phyloP scores from a whole-genome alignment of 2,888 invertebrate species.

The Helobdella robusta region DNA sequence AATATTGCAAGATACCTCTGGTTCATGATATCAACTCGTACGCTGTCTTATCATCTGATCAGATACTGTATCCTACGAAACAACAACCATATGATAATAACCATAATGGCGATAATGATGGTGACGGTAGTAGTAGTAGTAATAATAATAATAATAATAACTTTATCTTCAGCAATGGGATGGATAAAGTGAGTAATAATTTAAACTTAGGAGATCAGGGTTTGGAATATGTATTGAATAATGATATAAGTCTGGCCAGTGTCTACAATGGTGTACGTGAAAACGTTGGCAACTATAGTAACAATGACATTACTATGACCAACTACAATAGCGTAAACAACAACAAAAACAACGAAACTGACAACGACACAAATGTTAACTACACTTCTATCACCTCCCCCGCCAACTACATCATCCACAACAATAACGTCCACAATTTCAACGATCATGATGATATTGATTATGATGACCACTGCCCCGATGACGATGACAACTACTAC shows the following conservation, averaged over 20 bases:
- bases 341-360: constrained; percentile 8
- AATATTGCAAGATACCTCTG: too few relatives aligned
- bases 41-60: too few relatives aligned
- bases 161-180: not conserved
- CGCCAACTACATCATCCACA: not conserved
- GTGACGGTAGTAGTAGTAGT: constrained; percentile 7
- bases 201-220: not conserved
- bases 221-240: not conserved
- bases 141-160: not conserved
- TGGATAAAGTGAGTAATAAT: not conserved
- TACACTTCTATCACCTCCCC: not conserved
- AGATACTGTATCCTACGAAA: too few relatives aligned
- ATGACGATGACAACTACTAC: not conserved
- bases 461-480: not conserved
- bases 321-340: not conserved
- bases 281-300: not conserved
- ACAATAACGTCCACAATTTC: not conserved
- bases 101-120: not conserved
- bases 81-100: too few relatives aligned
- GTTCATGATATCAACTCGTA: too few relatives aligned
- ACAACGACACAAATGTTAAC: too few relatives aligned
- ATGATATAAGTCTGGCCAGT: not conserved
- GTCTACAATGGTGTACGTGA: not conserved
- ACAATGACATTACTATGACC: constrained; percentile 1
- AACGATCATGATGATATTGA: not conserved